Evolutionary conservation across 1,140 invertebrate species (phyloP).

Genomic region (Procambarus clarkii): DNA sequence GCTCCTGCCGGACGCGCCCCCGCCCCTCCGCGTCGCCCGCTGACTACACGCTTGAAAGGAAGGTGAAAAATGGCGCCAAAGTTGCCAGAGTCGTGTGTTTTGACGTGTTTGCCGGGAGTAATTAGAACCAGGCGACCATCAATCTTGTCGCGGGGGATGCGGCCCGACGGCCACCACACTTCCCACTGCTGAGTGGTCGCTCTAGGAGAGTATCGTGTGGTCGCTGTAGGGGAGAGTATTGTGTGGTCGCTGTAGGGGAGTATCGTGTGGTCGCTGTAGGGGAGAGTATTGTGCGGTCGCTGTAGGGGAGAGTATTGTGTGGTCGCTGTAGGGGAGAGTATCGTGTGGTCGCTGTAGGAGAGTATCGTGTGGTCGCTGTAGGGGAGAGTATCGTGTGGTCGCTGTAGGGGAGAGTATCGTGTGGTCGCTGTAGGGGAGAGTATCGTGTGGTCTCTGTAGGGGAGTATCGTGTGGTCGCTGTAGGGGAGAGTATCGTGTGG

Average conservation of each 20-base stretch:
- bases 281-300: too few species aligned
- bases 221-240: too few species aligned
- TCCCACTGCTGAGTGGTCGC: neutral
- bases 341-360: neutral
- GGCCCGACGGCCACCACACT: neutral
- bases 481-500: too few species aligned
- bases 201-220: neutral
- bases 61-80: slow-evolving; percentile 56
- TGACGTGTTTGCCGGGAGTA: slow-evolving; percentile 64
- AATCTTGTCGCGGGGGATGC: slow-evolving; percentile 34
- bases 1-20: neutral
- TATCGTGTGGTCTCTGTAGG: neutral
- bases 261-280: neutral
- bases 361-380: neutral
- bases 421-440: too few species aligned
- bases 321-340: too few species aligned
- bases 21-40: neutral
- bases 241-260: neutral
- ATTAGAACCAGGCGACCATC: slow-evolving; percentile 59
- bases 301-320: neutral
- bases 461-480: neutral
- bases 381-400: too few species aligned
- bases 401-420: neutral
- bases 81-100: slow-evolving; percentile 62
- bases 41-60: slow-evolving; percentile 44